A percentile compares a stretch with the other conserved stretches of the same genome.
These are phyloP conservation scores for Linnaemya tessellans DNA, from an alignment of 2,888 invertebrate genomes.

Conservation along the genomic window DNA sequence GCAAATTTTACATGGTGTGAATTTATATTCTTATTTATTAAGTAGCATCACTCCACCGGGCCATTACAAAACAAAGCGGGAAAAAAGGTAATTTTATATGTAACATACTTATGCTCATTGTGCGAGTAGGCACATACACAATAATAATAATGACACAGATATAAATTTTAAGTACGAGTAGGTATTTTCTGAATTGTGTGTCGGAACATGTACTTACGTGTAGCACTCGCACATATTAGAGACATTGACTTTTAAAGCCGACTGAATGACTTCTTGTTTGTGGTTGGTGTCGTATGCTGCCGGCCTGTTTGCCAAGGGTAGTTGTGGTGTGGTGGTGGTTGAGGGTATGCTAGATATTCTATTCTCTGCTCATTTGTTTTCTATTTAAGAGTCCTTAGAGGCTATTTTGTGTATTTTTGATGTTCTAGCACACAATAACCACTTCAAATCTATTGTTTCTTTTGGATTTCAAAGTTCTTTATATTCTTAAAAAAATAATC, in stretches of 20 bases:
- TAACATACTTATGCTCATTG: slow-evolving; percentile 1
- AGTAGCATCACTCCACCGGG: slow-evolving; percentile 43
- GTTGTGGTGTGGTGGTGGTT: background rate
- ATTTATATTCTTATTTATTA: slow-evolving; percentile 52
- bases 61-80: slow-evolving; percentile 11
- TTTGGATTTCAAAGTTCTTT: slow-evolving; percentile 18
- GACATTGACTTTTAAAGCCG: slow-evolving; percentile 48
- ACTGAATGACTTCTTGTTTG: slow-evolving; percentile 30
- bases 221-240: slow-evolving; percentile 29
- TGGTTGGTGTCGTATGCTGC: slow-evolving; percentile 16
- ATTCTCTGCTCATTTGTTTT: slow-evolving; percentile 71
- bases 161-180: background rate
- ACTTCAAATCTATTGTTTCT: slow-evolving; percentile 60
- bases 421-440: slow-evolving; percentile 62
- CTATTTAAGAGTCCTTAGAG: slow-evolving; percentile 74
- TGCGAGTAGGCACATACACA: background rate
- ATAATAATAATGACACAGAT: slow-evolving; percentile 3
- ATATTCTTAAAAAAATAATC: too few relatives aligned
- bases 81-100: slow-evolving; percentile 40
- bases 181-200: too few relatives aligned
- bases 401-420: slow-evolving; percentile 73
- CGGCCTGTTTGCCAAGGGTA: slow-evolving; percentile 13
- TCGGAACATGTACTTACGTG: too few relatives aligned
- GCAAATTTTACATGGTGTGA: slow-evolving; percentile 50
- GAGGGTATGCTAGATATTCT: slow-evolving; percentile 18